These are phyloP conservation scores for Hydroisotoma schaefferi DNA, from an alignment of 2,888 invertebrate species.

Conservation along the genomic window DNA sequence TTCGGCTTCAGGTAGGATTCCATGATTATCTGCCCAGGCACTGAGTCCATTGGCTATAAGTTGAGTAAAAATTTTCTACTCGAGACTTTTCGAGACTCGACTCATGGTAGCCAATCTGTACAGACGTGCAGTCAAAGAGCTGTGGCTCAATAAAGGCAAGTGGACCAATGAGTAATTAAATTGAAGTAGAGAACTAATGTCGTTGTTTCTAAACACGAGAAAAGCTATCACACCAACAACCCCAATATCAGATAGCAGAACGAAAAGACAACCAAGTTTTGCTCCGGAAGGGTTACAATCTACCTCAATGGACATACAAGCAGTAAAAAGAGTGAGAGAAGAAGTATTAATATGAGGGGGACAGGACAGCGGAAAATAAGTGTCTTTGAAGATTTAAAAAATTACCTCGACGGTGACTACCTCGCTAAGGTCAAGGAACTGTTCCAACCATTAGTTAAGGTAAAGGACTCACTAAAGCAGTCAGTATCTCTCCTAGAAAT, in stretches of 20 bases:
- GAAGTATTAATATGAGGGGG: too few species aligned
- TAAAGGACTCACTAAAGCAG: background rate
- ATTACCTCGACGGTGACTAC: background rate
- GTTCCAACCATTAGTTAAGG: background rate
- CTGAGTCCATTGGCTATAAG: too few species aligned
- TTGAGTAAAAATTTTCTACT: too few species aligned
- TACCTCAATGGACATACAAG: background rate
- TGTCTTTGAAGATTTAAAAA: background rate
- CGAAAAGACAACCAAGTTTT: background rate
- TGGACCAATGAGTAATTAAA: background rate
- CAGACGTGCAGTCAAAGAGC: background rate
- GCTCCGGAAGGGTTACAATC: background rate
- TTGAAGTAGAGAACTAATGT: background rate
- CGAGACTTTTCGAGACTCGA: too few species aligned
- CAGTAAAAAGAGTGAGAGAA: too few species aligned
- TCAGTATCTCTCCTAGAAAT: background rate
- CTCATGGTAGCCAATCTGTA: background rate
- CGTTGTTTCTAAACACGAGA: background rate
- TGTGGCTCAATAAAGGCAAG: background rate
- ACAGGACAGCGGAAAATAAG: too few species aligned
- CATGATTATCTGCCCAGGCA: too few species aligned
- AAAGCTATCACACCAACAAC: background rate
- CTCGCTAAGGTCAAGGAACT: background rate
- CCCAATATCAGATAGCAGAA: background rate
- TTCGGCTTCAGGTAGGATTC: too few species aligned